Base-by-base conservation (phyloP, 2,797 vertebrate genomes). In the Prunella strophiata region DNA sequence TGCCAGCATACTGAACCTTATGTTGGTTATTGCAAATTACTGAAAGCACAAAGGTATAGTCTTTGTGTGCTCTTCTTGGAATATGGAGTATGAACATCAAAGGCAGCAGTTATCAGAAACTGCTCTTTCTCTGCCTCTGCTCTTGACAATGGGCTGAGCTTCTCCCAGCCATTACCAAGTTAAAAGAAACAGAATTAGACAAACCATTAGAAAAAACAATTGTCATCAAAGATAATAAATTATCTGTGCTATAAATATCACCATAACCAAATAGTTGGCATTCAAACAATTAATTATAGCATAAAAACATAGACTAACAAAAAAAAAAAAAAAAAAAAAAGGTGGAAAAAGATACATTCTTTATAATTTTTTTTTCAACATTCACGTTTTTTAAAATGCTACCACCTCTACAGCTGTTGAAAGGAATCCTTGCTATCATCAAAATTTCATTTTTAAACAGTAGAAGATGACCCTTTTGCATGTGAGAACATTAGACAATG, bases 11-110 rank as follows among this genome's bases (percentile, higher is more conserved):
- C 85, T 65, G 84, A 93, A 90, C 59, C 23, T 82, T 77, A 43
- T 29, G 90, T 67, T 94, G 40, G 80, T 82, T 93, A 85, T 74
- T 95, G 77, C 76, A 96, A 92, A 81, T 72, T 86, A 84, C 79
- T 52, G 66, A 58, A 45, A 89, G 76, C 73, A 81, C 79, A 89
- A 90, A 93, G 62, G 87, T 89, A 85, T 17, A 89, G 54, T 17
- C 73, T 91, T 85, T 45, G 21, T 47, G 47, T 3, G 8, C 38
- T 91, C 40, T 45, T 76, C 50, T 68, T 75, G 13, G 3, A 77
- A 30, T 5, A 23, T 5, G 26, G 62, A 50, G 52, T 30, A 73
- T 8, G 55, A 81, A 93, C 79, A 83, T 93, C 91, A 96, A 95
- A 95, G 92, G 6, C 10, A 4, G 48, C 62, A 57, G 26, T 78